Base-by-base conservation (phyloP, 2,797 vertebrate species). In the Bradypodion ventrale region DNA sequence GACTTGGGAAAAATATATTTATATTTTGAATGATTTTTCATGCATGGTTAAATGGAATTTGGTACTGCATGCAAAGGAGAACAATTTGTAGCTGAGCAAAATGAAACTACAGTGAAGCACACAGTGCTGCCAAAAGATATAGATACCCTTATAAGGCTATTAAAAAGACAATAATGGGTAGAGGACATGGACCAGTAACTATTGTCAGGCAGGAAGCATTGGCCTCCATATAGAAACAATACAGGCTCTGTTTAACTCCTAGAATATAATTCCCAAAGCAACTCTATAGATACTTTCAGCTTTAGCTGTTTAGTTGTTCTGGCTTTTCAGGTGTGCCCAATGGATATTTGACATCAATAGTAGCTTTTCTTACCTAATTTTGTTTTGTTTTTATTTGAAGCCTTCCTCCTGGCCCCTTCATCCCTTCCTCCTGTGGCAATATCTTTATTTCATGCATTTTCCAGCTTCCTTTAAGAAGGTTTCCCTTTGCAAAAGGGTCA, bases 391-490 rank as follows among this genome's bases (percentile, higher is more conserved):
- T 89, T 78, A 87, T 90, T 90, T 70, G 25, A n/a, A 27, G 49
- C 7, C 21, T 5, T 4, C 0, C 40, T 6, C 27, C 4, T 37
- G 9, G 27, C 12, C 56, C 25, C 25, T 56, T 52, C 74, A 56
- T 35, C 2, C 80, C 66, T 52, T 72, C 19, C 27, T 32, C 84
- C 27, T 15, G 5, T 13, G 86, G 56, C 42, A 86, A 68, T 19
- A 80, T 12, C 70, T 81, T 65, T 63, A 16, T 0, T 8, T 84
- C 89, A 91, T 94, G 85, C 87, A 93, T 94, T 93, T 91, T 87
- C 75, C 94, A 91, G 65, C 87, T 87, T 76, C 25, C 25, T 40
- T 94, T 94, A 87, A 92, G 85, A 91, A 91, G 35, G n/a, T 90
- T 89, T 92, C 88, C 86, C 42, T 87, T 88, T 93, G 92, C 87